Evolutionary conservation across 2,797 vertebrate genomes (phyloP).

Genomic region (Hephaestus fuliginosus): DNA sequence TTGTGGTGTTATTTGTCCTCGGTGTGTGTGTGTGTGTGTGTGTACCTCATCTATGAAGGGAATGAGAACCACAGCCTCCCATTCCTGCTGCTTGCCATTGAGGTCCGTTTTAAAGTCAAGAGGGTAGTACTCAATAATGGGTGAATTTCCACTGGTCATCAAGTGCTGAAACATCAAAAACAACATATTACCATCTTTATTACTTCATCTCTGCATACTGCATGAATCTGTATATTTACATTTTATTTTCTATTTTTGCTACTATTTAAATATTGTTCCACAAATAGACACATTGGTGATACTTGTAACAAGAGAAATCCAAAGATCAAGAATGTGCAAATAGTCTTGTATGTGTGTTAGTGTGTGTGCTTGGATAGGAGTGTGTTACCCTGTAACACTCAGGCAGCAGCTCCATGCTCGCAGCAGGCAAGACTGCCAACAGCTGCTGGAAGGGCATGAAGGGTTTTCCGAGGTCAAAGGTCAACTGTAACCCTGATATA

Average conservation of each 20-base stretch:
- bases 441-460: constrained; percentile 99
- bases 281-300: background rate
- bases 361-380: background rate
- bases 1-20: no score
- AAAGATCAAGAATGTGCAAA: background rate
- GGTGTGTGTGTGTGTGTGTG: constrained; percentile 73
- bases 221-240: background rate
- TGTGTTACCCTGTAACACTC: constrained; percentile 90
- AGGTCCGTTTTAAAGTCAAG: constrained; percentile 97
- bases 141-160: constrained; percentile 92
- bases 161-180: constrained; percentile 86
- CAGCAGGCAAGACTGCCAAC: constrained; percentile 95
- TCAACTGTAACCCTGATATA: constrained; percentile 87
- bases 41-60: constrained; percentile 97
- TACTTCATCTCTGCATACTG: background rate
- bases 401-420: constrained; percentile 95
- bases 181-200: background rate
- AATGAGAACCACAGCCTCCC: constrained; percentile 99
- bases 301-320: background rate
- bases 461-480: constrained; percentile 93
- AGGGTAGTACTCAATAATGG: constrained; percentile 97
- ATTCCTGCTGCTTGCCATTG: constrained; percentile 98
- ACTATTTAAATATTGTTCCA: background rate
- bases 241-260: background rate
- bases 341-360: background rate